Evolutionary conservation across 2,797 vertebrate genomes (phyloP).

Genomic region (Falco novaeseelandiae): DNA sequence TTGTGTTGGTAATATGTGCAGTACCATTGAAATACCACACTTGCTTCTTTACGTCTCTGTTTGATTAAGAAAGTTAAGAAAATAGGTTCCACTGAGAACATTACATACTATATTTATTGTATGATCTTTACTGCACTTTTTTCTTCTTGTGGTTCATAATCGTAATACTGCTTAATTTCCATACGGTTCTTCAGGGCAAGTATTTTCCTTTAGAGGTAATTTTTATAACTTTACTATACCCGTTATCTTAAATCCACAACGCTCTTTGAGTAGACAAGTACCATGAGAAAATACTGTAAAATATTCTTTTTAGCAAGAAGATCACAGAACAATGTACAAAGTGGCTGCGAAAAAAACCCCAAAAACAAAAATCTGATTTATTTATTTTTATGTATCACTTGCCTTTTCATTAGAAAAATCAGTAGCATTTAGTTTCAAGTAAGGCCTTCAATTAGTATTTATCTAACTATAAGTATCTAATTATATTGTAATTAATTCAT

Average conservation of each 20-base stretch:
- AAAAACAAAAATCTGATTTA: not conserved
- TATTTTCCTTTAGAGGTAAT: not conserved
- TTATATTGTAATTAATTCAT: conserved; percentile 21
- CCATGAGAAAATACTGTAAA: not conserved
- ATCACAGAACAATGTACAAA: not conserved
- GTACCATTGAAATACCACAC: not conserved
- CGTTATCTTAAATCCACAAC: not conserved
- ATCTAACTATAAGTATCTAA: conserved; percentile 2
- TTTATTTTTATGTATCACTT: not conserved
- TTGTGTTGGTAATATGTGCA: not conserved
- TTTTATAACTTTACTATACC: not conserved
- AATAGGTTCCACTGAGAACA: not conserved
- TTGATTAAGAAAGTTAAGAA: not conserved
- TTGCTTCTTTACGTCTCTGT: not conserved
- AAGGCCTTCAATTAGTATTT: conserved; percentile 15
- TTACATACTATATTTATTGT: not conserved
- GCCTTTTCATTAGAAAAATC: not conserved
- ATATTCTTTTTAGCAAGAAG: not conserved
- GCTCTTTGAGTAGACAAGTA: not conserved
- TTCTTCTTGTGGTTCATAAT: not conserved
- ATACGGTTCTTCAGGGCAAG: not conserved
- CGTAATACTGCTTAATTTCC: not conserved
- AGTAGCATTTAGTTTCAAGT: not conserved
- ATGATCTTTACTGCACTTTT: not conserved
- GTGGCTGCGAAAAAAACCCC: not conserved